Evolutionary conservation across 2,888 invertebrate species (phyloP).

Genomic region (Sesia bembeciformis): DNA sequence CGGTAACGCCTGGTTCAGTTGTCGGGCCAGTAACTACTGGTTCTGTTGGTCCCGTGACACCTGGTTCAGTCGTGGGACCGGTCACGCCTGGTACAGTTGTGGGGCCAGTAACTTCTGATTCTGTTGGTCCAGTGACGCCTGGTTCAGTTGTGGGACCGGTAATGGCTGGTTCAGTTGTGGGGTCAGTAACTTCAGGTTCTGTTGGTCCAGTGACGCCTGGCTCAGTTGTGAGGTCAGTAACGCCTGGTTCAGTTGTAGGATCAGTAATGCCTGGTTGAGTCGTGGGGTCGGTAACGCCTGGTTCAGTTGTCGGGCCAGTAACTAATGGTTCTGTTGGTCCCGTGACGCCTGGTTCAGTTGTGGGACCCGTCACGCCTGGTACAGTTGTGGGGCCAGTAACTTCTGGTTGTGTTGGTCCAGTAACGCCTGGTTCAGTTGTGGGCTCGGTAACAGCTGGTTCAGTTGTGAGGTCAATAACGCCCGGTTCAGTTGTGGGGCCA

Average conservation of each 20-base stretch:
- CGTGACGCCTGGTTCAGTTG: background rate
- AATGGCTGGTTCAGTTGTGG: background rate
- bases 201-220: conserved; percentile 2
- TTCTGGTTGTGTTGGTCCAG: background rate
- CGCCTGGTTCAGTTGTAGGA: background rate
- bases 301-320: background rate
- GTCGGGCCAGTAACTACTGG: background rate
- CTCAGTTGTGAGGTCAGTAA: background rate
- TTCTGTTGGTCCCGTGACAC: background rate
- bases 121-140: background rate
- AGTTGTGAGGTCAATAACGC: background rate
- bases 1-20: background rate
- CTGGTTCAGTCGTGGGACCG: background rate
- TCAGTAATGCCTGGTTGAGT: background rate
- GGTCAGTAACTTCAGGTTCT: background rate
- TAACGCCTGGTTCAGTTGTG: background rate
- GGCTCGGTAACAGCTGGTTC: conserved; percentile 3
- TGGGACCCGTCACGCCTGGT: background rate
- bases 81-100: background rate
- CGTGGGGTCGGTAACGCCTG: background rate
- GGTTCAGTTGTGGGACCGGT: background rate
- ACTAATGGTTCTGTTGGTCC: background rate
- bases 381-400: conserved; percentile 1
- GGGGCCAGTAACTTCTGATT: background rate
- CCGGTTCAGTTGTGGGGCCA: conserved; percentile 2